A percentile compares a stretch with the other conserved stretches of the same genome.
Evolutionary conservation across 2,797 vertebrate species (phyloP).

Genomic region (Phrynocephalus guinanensis): DNA sequence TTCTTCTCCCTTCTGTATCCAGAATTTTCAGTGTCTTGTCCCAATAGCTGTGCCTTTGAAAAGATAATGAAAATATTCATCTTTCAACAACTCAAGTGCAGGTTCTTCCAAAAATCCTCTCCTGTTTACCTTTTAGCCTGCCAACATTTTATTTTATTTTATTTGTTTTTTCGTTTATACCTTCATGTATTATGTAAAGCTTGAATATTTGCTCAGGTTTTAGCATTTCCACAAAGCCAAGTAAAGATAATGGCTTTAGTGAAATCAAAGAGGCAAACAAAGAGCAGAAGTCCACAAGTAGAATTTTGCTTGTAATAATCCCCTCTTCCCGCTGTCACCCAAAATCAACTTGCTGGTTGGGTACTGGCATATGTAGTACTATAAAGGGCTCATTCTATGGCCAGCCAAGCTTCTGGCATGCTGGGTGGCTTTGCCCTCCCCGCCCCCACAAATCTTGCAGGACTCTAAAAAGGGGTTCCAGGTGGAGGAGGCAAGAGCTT

Average conservation of each 20-base stretch:
- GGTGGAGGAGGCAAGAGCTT: too few species aligned
- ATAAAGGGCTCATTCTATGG: not conserved
- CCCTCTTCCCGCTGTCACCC: not conserved
- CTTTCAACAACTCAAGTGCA: too few species aligned
- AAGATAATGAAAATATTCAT: too few species aligned
- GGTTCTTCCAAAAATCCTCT: too few species aligned
- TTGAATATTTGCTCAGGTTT: not conserved
- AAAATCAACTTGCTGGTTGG: not conserved
- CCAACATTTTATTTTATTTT: too few species aligned
- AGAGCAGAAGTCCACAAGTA: not conserved
- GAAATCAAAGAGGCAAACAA: not conserved
- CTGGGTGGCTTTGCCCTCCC: too few species aligned
- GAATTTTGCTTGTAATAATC: not conserved
- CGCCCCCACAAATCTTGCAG: too few species aligned
- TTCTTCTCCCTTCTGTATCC: not conserved
- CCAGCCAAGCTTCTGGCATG: too few species aligned
- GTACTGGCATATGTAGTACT: not conserved
- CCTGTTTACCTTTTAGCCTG: too few species aligned
- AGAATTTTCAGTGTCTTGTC: not conserved
- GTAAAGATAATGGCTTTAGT: not conserved
- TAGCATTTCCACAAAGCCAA: not conserved
- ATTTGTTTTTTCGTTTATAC: too few species aligned
- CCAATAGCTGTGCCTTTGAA: too few species aligned
- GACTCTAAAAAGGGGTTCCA: too few species aligned
- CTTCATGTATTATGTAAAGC: not conserved